phyloP scores from a whole-genome alignment of 2,888 invertebrate species.

The Ichneumoninae sp. region DNA sequence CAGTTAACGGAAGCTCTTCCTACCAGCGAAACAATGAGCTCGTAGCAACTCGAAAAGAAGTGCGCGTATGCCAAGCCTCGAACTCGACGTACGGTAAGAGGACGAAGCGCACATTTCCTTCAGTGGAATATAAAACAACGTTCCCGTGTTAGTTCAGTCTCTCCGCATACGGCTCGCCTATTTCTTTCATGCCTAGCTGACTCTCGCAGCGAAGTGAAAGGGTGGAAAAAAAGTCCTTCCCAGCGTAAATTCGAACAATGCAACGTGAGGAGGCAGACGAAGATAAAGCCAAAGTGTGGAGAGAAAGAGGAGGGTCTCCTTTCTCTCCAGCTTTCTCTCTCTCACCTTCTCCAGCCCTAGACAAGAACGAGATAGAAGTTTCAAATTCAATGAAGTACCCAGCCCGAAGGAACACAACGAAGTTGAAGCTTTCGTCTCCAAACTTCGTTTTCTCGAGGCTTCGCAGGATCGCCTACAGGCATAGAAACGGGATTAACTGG shows the following conservation, averaged over 20 bases:
- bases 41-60: background rate
- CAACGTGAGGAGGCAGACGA: slow-evolving; percentile 29
- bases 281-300: slow-evolving; percentile 14
- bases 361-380: slow-evolving; percentile 10
- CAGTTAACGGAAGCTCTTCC: too few species aligned
- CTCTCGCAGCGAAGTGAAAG: background rate
- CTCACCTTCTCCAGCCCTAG: background rate
- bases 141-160: background rate
- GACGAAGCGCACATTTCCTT: background rate
- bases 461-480: background rate
- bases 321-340: background rate
- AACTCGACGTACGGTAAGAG: background rate
- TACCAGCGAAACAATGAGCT: background rate
- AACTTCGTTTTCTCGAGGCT: slow-evolving; percentile 3
- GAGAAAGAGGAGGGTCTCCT: background rate
- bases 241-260: slow-evolving; percentile 28
- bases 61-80: background rate
- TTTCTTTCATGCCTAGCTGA: background rate
- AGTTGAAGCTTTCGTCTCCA: slow-evolving; percentile 29
- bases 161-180: background rate
- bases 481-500: slow-evolving; percentile 12
- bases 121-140: background rate
- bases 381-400: slow-evolving; percentile 32
- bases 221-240: slow-evolving; percentile 6
- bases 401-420: slow-evolving; percentile 10